Percentiles rank a stretch among this genome's conserved stretches.
phyloP scores from a whole-genome alignment of 1,140 invertebrate genomes.

The Pomacea maculata region DNA sequence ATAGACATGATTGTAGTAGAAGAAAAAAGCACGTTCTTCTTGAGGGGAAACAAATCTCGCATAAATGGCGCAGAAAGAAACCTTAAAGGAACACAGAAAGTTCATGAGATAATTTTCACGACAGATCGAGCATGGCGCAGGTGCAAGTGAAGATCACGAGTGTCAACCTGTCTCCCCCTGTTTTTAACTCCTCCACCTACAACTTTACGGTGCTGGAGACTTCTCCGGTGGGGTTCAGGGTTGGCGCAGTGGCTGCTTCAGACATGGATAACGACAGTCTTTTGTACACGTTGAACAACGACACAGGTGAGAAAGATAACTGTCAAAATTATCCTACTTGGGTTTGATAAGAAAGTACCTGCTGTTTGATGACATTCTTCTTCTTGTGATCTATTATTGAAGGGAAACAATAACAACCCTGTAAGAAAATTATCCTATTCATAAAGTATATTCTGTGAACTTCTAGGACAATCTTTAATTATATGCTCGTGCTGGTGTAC shows the following conservation, averaged over 20 bases:
- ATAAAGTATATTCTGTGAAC: no score
- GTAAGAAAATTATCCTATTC: no score
- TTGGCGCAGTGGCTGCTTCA: constrained; percentile 22
- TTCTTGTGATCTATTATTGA: no score
- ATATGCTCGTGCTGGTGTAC: no score
- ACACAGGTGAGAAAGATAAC: not conserved
- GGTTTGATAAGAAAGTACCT: no score
- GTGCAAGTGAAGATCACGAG: constrained; percentile 12
- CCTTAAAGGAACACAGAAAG: not conserved
- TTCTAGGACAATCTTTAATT: no score
- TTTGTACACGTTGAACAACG: constrained; percentile 4
- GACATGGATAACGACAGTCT: constrained; percentile 26
- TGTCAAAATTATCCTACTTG: not conserved
- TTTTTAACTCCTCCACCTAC: constrained; percentile 9
- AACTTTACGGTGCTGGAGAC: constrained; percentile 26
- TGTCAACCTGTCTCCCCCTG: constrained; percentile 16
- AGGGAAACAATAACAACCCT: no score
- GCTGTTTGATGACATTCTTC: no score
- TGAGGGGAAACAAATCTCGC: not conserved
- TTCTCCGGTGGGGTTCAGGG: not conserved
- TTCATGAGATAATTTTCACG: not conserved
- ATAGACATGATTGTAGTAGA: not conserved
- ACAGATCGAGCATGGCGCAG: constrained; percentile 6
- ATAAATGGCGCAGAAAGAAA: not conserved
- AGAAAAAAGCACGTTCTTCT: not conserved